These are phyloP conservation scores for Gobio occitaniae DNA, from an alignment of 2,797 vertebrate genomes.

Conservation along the genomic window DNA sequence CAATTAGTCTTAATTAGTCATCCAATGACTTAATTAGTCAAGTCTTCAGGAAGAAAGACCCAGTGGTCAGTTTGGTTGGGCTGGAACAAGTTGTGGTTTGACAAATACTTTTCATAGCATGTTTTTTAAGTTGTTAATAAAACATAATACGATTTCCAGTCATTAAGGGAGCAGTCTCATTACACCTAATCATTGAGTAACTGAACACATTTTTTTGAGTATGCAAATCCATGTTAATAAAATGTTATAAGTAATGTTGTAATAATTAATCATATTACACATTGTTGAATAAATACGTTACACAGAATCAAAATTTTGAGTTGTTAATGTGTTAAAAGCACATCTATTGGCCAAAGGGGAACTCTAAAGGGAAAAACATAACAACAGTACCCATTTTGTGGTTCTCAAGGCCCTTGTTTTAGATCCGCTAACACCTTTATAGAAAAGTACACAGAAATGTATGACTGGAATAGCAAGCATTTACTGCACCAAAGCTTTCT, in stretches of 20 bases:
- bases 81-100: neutral
- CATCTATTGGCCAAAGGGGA: neutral
- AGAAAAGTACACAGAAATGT: conserved; percentile 38
- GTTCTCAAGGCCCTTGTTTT: conserved; percentile 28
- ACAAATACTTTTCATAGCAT: neutral
- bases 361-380: conserved; percentile 24
- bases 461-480: neutral
- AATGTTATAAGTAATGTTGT: neutral
- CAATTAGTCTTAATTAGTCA: neutral
- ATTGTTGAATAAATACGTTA: conserved; percentile 1
- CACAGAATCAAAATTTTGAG: neutral
- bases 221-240: conserved; percentile 8
- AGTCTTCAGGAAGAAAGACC: neutral
- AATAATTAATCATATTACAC: neutral
- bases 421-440: conserved; percentile 46
- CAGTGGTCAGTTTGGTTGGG: neutral
- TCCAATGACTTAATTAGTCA: neutral
- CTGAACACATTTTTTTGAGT: neutral
- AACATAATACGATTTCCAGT: neutral
- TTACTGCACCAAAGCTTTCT: neutral
- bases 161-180: neutral
- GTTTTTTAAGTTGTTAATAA: neutral
- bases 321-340: conserved; percentile 22
- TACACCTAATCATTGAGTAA: neutral
- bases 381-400: conserved; percentile 41